Base-by-base conservation (phyloP, 2,113 vertebrate genomes). In the Lagenorhynchus albirostris region DNA sequence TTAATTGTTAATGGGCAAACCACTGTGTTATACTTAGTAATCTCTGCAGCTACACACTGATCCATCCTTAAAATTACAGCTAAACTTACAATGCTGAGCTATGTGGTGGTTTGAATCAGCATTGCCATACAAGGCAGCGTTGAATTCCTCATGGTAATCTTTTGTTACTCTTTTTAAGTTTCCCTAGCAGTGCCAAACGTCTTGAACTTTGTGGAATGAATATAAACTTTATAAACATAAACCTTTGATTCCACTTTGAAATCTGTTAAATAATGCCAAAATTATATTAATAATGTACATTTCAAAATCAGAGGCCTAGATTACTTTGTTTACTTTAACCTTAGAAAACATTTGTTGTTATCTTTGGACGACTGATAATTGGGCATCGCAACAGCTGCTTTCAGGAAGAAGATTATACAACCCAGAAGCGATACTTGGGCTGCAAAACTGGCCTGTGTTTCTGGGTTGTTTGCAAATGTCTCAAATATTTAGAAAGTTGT, bases 51-150 rank as follows among this genome's bases (percentile, higher is more conserved):
- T 92, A 29, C 83, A 84, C 33, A n/a, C 90, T 81, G 94, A 70
- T 93, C 95, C 60, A 93, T 87, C 55, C 77, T 92, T 93, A 90
- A 95, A 96, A 97, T 96, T 97, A 96, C 96, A 97, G 87, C 94
- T 84, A 58, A 2, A 29, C 92, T 94, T 95, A 70, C 95, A 80
- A 88, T 91, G 86, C 96, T 96, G 86, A 97, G 97, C 95, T 96
- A 97, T 95, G 98, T 53, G 33, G 77, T 98, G 47, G 67, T 96
- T 97, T 90, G 94, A 84, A 91, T 96, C 97, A 90, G 97, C 96
- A 95, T 98, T 98, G 99, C 99, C 99, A 99, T 99, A 99, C 98
- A 99, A 99, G 99, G 99, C 98, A 97, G 97, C 98, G 98, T 95
- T 97, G 96, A 98, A 98, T 99, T 99, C 98, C 98, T 98, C 98